Evolutionary conservation across 2,888 invertebrate genomes (phyloP), one percentile per base, ranked within the genome.

Genomic region (Calameuta filiformis): DNA sequence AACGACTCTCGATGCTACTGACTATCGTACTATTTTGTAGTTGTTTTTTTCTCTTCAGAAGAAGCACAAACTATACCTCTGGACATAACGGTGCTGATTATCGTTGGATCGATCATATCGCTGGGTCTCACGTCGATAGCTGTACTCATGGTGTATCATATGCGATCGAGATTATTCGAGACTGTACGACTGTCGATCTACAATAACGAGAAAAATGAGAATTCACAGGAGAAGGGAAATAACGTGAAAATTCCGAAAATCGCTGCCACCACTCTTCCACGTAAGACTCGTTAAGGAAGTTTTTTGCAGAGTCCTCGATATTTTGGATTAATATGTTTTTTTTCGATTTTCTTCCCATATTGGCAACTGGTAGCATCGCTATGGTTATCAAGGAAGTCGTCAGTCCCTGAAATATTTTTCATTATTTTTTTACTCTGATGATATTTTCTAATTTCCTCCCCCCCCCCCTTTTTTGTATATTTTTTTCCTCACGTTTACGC

Each of bases 171-270:
- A 71, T 83, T 91, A 3, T 85, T 91, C 84, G 90, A 91, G 77
- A 85, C 90, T n/a, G 87, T 89, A 31, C 84, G 88, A 11, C 81
- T 90, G 40, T 88, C 90, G 76, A 87, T 89, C 77, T 90, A 90
- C 82, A 88, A 87, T 69, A 85, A 86, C 11, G 88, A 85, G 73
- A 90, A 88, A 80, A 56, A 56, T 23, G 40, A 56, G 40, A 23
- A 23, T 56, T 23, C 15, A 0, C 40, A 56, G 23, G 40, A 56
- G 6, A 56, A 56, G 40, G 40, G 40, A 56, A 56, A 56, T 56
- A 56, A 80, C 75, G 80, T 79, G 68, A 85, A 82, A 77, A 85
- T 84, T 77, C 82, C 86, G 71, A 83, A 86, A 37, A 81, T 85
- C 15, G 78, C 76, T 6, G 56, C 76, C 80, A 81, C 69, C 77